Evolutionary conservation across 2,113 vertebrate species (phyloP).

Genomic region (Zapus hudsonius): DNA sequence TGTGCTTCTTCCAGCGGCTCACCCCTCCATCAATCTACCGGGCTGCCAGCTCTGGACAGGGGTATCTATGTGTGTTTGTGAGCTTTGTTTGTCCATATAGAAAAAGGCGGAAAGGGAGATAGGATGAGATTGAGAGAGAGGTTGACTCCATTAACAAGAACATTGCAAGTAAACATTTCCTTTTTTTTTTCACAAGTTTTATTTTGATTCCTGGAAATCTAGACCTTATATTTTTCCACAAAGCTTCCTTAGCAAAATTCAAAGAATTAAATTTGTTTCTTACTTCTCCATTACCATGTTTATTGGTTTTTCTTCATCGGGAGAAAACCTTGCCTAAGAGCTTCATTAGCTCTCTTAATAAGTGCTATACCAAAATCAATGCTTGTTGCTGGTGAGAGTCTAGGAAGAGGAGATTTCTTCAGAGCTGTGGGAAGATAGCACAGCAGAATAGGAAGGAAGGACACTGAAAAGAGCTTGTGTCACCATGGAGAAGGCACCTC

Average conservation of each 20-base stretch:
- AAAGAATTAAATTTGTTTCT: slow-evolving; percentile 1
- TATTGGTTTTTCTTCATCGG: not conserved
- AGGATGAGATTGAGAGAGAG: not conserved
- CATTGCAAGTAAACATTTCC: not conserved
- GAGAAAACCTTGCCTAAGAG: not conserved
- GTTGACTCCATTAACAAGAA: not conserved
- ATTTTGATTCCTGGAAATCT: not conserved
- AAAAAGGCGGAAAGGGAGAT: too few relatives aligned
- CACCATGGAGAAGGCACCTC: not conserved
- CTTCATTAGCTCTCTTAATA: not conserved
- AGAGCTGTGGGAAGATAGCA: not conserved
- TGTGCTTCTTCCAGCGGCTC: too few relatives aligned
- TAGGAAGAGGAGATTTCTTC: not conserved
- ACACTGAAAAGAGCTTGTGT: not conserved
- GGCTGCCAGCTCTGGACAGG: too few relatives aligned
- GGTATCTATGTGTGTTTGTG: too few relatives aligned
- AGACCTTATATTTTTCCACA: not conserved
- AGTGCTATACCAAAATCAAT: not conserved
- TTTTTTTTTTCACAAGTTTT: not conserved
- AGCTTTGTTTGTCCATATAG: too few relatives aligned
- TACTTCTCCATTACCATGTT: not conserved
- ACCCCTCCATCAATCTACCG: too few relatives aligned
- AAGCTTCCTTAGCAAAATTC: not conserved
- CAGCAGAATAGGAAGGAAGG: not conserved
- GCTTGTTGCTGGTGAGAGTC: not conserved